These are phyloP conservation scores for Rhadina sibilatrix DNA, from an alignment of 2,113 vertebrate species.

Conservation along the genomic window DNA sequence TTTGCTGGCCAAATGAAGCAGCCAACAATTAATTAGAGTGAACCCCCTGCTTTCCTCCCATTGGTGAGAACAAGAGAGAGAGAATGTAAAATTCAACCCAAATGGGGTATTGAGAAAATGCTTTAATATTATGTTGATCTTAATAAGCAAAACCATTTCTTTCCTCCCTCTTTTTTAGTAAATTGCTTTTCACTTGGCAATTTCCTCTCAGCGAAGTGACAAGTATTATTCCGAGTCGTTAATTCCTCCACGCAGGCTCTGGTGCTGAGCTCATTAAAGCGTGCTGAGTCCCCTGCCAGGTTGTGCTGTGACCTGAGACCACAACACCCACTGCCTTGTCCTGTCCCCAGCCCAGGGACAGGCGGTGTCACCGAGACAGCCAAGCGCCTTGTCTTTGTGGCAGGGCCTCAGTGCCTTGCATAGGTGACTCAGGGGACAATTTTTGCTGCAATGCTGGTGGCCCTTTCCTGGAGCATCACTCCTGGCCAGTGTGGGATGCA, in stretches of 20 bases:
- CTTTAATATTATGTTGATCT: background rate
- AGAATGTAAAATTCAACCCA: background rate
- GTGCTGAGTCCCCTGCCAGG: background rate
- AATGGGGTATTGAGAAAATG: background rate
- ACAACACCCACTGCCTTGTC: accelerated
- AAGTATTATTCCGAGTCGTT: background rate
- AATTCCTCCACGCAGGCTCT: background rate
- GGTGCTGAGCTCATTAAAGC: background rate
- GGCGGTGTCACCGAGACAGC: accelerated
- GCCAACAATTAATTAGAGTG: background rate
- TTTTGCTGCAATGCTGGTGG: background rate
- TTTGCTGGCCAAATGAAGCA: background rate
- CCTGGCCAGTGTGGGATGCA: background rate
- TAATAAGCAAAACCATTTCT: background rate
- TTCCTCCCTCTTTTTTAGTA: background rate
- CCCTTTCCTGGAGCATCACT: background rate
- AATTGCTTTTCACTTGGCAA: background rate
- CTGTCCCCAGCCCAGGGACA: background rate
- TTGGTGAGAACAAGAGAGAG: background rate
- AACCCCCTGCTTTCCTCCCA: background rate
- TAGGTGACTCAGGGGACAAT: background rate
- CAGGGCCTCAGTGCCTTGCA: background rate
- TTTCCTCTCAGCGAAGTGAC: background rate
- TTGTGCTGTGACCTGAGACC: background rate
- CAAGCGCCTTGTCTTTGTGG: accelerated